phyloP scores from a whole-genome alignment of 2,888 invertebrate genomes.

The Eilema sororculum region DNA sequence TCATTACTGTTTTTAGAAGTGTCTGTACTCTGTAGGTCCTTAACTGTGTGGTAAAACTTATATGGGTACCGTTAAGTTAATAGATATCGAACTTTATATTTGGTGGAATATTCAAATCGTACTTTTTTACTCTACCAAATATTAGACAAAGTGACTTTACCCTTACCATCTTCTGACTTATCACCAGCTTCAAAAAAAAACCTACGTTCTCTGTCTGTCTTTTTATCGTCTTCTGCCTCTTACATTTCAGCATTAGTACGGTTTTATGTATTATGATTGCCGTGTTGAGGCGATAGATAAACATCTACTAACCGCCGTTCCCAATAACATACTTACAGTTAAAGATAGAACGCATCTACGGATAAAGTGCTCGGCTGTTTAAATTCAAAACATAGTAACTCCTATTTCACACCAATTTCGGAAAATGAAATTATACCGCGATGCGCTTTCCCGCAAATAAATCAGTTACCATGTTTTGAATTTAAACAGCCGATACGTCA shows the following conservation, averaged over 20 bases:
- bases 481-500: no score
- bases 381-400: no score
- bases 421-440: no score
- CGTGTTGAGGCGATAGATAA: slow-evolving; percentile 5
- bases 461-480: no score
- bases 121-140: neutral
- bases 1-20: neutral
- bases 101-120: neutral
- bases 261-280: neutral
- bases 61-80: neutral
- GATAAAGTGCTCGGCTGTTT: no score
- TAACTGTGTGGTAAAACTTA: neutral
- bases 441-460: no score
- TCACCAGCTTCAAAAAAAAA: neutral
- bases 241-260: slow-evolving; percentile 14
- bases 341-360: no score
- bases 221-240: neutral
- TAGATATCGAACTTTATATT: neutral
- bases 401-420: no score
- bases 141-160: neutral
- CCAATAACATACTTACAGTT: no score
- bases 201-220: no score
- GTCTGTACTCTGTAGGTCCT: neutral
- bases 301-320: no score
- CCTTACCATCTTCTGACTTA: neutral